Evolutionary conservation across 2,888 invertebrate genomes (phyloP).

Genomic region (Zaprionus obscuricornis): DNA sequence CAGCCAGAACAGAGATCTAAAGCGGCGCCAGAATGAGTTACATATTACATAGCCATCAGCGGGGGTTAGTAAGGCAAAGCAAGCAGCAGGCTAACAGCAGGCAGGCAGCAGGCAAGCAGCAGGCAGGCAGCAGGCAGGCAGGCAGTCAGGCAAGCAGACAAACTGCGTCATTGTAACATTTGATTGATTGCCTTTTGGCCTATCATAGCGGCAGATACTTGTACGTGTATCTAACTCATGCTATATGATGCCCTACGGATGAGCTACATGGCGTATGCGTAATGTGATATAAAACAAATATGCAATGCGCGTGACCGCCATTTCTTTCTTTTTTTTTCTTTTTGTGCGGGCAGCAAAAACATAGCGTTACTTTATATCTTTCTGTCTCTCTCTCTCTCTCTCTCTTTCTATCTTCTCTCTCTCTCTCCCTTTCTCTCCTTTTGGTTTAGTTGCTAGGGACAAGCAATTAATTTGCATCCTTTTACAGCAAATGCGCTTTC

Average conservation of each 20-base stretch:
- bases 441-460: background rate
- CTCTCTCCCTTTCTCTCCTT: too few species aligned
- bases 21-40: background rate
- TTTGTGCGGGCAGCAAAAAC: constrained; percentile 33
- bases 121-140: constrained; percentile 8
- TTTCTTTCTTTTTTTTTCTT: constrained; percentile 39
- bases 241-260: constrained; percentile 30
- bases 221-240: background rate
- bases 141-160: background rate
- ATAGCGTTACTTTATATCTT: background rate
- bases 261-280: constrained; percentile 55
- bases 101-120: constrained; percentile 1
- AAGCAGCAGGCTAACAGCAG: too few species aligned
- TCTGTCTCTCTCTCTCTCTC: background rate
- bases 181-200: constrained; percentile 68
- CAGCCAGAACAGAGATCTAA: constrained; percentile 3
- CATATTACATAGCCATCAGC: constrained; percentile 1
- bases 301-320: constrained; percentile 53
- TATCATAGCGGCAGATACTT: constrained; percentile 34
- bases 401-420: background rate
- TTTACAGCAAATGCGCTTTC: constrained; percentile 54
- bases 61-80: too few species aligned
- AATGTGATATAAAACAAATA: constrained; percentile 66
- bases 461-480: constrained; percentile 64
- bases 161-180: constrained; percentile 60